Evolutionary conservation across 2,888 invertebrate genomes (phyloP), one percentile per base, ranked within the genome.

Genomic region (Andricus curvator): DNA sequence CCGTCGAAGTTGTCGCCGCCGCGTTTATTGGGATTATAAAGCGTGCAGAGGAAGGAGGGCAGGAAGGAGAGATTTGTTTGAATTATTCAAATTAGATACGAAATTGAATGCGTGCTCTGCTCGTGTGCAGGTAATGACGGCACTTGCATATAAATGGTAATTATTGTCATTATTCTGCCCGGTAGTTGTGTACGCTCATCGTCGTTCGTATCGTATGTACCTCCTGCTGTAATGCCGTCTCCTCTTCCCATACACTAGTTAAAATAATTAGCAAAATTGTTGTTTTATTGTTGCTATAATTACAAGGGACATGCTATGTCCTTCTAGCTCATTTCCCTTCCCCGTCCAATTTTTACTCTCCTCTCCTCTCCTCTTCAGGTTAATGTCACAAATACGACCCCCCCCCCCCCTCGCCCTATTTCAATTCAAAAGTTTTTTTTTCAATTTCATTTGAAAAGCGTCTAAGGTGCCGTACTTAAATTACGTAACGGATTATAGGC

Each of bases 101-200:
- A 92, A 92, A 92, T 92, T 92, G 91, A 92, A 92, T 92, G 92
- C 91, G 91, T 91, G 91, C 91, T 90, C 89, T 90, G 91, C 90
- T 92, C 91, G 91, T 92, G 91, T 92, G 91, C 92, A 91, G 92
- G 91, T 92, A 92, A 92, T 92, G 91, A 92, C 91, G 90, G 91
- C 91, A 92, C 92, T 91, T 92, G 92, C 91, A 91, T 92, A 92
- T 92, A 92, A 92, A 92, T 92, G 91, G 92, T 92, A 92, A 92
- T 92, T 92, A 92, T 92, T 91, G 92, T 92, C 91, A 92, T 92
- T 92, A 92, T 91, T 92, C 90, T 91, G 90, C 89, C 89, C 88
- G 90, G 89, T 91, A 91, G 91, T 92, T 90, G 90, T 86, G 85
- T 37, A 37, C 37, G 37, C 37, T 37, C 37, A 37, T 37, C 37